These are phyloP conservation scores for Calcarius lapponicus DNA, from an alignment of 2,797 vertebrate species.

Conservation along the genomic window DNA sequence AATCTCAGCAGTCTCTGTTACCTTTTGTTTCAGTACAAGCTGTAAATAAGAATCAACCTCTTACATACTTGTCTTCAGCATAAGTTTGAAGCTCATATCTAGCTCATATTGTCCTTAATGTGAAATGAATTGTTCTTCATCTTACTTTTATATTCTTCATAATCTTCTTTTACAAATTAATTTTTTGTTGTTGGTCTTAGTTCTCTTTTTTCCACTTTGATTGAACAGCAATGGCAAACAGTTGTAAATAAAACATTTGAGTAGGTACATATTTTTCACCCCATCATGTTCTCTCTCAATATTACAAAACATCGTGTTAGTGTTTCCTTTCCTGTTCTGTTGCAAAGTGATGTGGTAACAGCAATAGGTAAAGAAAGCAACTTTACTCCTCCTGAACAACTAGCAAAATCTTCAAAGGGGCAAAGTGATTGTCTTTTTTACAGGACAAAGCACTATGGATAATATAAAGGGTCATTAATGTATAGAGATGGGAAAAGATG, in stretches of 20 bases:
- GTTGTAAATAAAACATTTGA: not conserved
- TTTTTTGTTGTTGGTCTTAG: not conserved
- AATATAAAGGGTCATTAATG: not conserved
- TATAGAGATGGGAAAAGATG: not conserved
- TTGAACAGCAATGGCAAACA: not conserved
- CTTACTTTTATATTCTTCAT: not conserved
- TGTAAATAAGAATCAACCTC: not conserved
- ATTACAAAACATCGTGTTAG: not conserved
- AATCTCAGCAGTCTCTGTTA: not conserved
- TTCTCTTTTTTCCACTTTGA: not conserved
- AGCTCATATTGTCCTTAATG: not conserved
- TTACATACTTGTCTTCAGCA: not conserved
- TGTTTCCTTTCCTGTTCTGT: not conserved
- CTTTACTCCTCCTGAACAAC: not conserved
- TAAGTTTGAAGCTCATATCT: not conserved
- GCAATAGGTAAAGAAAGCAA: not conserved
- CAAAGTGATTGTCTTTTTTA: not conserved
- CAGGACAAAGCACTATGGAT: not conserved
- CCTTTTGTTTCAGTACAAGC: not conserved
- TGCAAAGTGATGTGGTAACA: not conserved
- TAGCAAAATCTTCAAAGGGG: not conserved
- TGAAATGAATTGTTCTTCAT: not conserved
- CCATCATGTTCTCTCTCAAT: not conserved
- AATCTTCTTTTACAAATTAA: rapidly evolving
- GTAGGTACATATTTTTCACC: not conserved